Conservation (phyloP, 92 coral and sea anemone genomes). For the Siderastrea radians region DNA sequence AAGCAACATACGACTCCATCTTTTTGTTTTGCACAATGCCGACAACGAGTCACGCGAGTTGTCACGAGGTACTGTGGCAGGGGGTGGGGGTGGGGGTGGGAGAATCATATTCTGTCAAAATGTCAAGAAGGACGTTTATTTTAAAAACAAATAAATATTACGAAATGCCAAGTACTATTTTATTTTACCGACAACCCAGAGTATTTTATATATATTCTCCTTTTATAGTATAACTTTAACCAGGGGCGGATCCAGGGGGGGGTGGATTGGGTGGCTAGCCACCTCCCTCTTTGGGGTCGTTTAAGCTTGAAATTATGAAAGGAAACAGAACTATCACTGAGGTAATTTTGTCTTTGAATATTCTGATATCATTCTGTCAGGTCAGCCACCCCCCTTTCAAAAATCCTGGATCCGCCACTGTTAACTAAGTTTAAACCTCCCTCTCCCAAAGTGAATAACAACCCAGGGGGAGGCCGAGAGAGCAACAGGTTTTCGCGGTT, state of each 20-base stretch:
- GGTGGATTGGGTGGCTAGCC: too few species aligned
- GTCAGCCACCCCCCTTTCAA: too few species aligned
- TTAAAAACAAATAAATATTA: too few species aligned
- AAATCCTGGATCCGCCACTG: too few species aligned
- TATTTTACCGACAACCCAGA: background rate
- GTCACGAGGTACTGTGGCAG: background rate
- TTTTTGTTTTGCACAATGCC: background rate
- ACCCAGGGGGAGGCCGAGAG: conserved; percentile 28
- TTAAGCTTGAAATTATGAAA: too few species aligned
- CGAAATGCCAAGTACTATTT: background rate
- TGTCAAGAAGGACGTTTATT: too few species aligned
- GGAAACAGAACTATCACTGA: too few species aligned
- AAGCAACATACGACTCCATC: conserved; percentile 15
- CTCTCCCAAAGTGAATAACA: background rate
- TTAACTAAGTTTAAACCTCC: background rate
- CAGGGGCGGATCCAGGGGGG: too few species aligned
- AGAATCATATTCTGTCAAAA: background rate
- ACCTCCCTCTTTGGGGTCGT: too few species aligned
- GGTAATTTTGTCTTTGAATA: too few species aligned
- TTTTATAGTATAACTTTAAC: background rate
- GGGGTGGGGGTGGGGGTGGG: background rate
- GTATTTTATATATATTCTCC: background rate
- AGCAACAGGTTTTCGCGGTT: conserved; percentile 25
- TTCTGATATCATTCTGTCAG: too few species aligned
- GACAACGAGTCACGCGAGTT: background rate